Conservation (phyloP, 2,797 vertebrate genomes). For the Xiphorhynchus erythropygius region DNA sequence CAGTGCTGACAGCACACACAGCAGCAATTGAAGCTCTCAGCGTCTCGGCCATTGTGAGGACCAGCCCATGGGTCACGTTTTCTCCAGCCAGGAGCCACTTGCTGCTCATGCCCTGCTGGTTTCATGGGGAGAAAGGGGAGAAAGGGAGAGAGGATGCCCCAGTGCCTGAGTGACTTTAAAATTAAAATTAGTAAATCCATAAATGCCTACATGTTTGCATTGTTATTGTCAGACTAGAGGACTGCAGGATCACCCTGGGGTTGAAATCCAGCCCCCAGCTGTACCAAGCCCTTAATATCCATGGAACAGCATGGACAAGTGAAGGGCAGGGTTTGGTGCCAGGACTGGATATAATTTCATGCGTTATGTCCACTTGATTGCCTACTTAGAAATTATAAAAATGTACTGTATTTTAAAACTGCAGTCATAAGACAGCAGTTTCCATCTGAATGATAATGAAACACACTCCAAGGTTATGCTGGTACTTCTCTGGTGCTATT, state of each 20-base stretch:
- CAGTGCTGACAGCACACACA: background rate
- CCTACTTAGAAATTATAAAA: constrained; percentile 63
- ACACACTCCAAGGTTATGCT: constrained; percentile 61
- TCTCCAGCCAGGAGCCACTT: background rate
- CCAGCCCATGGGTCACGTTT: background rate
- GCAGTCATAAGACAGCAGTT: constrained; percentile 41
- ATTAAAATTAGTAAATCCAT: background rate
- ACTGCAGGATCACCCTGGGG: background rate
- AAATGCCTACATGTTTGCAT: background rate
- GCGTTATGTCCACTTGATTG: constrained; percentile 41
- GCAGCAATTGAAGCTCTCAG: background rate
- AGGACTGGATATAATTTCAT: constrained; percentile 32
- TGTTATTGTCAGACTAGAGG: background rate
- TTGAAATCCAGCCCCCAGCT: background rate
- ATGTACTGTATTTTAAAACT: constrained; percentile 42
- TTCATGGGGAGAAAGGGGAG: background rate
- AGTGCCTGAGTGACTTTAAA: background rate
- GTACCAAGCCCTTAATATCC: background rate
- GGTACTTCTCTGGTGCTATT: constrained; percentile 40
- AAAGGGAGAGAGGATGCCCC: background rate
- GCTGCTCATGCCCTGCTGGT: background rate
- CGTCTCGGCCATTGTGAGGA: accelerated
- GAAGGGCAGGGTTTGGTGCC: constrained; percentile 25
- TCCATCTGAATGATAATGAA: constrained; percentile 58
- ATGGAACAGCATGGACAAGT: background rate